These are phyloP conservation scores for Cyclura pinguis DNA, from an alignment of 2,797 vertebrate species.

Conservation along the genomic window DNA sequence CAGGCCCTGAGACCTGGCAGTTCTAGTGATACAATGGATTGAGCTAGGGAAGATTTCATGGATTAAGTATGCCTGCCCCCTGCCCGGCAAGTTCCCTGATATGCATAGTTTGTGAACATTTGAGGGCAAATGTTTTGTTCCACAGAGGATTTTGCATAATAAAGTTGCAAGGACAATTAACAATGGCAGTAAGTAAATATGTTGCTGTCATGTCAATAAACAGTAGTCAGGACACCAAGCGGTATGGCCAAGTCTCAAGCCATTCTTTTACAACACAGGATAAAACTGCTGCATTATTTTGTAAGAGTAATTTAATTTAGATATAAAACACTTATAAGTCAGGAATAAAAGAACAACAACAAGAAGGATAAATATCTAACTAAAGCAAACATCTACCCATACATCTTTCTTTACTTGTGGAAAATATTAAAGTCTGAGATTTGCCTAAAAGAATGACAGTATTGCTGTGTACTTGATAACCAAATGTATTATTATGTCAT, in stretches of 20 bases:
- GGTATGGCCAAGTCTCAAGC: slow-evolving; percentile 25
- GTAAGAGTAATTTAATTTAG: neutral
- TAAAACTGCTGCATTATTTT: neutral
- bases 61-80: neutral
- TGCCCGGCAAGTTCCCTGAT: too few species aligned
- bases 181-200: neutral
- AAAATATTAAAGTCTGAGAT: too few species aligned
- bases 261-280: slow-evolving; percentile 3
- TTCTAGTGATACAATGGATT: neutral
- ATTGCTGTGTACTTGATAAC: neutral
- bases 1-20: too few species aligned
- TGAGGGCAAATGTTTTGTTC: neutral
- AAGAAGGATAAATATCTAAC: neutral
- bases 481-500: neutral
- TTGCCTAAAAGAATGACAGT: too few species aligned
- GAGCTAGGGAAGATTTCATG: neutral
- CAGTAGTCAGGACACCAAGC: neutral
- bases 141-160: neutral
- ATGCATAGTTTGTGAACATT: neutral
- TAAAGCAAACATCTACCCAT: neutral
- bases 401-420: too few species aligned
- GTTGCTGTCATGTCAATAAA: slow-evolving; percentile 50
- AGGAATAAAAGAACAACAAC: neutral
- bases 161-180: slow-evolving; percentile 21
- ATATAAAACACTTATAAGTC: neutral